phyloP scores from a whole-genome alignment of 2,113 vertebrate species.

The Pipra filicauda region DNA sequence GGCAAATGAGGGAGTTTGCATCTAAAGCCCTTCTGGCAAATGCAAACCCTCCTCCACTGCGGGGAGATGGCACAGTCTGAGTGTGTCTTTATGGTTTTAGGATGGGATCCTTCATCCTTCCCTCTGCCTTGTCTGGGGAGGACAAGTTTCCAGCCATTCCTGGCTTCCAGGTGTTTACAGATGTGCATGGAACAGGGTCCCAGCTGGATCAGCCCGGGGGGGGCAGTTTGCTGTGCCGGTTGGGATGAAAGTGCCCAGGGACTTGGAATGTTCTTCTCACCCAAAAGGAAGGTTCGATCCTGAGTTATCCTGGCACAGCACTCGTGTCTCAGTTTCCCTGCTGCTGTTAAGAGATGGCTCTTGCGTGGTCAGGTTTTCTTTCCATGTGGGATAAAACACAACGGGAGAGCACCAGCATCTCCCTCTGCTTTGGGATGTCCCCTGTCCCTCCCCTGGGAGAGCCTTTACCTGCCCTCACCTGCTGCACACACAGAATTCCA shows the following conservation, averaged over 20 bases:
- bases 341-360: not conserved
- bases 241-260: not conserved
- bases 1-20: not conserved
- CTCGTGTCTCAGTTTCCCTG: constrained; percentile 7
- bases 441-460: not conserved
- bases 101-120: not conserved
- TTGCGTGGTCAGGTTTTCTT: rapidly evolving
- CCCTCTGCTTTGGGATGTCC: not conserved
- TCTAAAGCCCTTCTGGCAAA: not conserved
- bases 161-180: not conserved
- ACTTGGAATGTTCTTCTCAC: not conserved
- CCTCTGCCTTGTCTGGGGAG: not conserved
- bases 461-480: not conserved
- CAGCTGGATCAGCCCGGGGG: not conserved
- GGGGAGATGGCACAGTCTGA: not conserved
- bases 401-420: not conserved
- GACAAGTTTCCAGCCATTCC: not conserved
- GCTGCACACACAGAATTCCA: not conserved
- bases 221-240: not conserved
- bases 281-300: not conserved
- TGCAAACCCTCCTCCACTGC: not conserved
- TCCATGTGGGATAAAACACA: not conserved
- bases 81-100: not conserved
- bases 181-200: not conserved
- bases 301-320: not conserved